phyloP scores from a whole-genome alignment of 2,797 vertebrate species.

The Premnoplex brunnescens region DNA sequence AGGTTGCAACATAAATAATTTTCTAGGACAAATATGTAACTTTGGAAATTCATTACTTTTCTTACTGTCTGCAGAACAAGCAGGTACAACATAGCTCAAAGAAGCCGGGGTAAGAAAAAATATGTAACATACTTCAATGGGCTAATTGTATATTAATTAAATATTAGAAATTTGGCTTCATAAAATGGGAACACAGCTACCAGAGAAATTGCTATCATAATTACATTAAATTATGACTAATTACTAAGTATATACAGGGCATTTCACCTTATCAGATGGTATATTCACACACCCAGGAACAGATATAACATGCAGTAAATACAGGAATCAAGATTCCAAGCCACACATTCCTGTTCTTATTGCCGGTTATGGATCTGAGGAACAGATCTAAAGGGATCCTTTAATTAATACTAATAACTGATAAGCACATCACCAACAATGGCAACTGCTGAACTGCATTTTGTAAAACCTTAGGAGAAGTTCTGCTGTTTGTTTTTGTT shows the following conservation, averaged over 20 bases:
- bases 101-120: not conserved
- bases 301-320: not conserved
- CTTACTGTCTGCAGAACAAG: not conserved
- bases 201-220: not conserved
- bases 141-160: not conserved
- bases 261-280: slow-evolving; percentile 13
- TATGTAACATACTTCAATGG: not conserved
- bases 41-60: not conserved
- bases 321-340: not conserved
- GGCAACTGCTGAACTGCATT: not conserved
- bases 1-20: not conserved
- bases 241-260: not conserved
- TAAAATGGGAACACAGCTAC: not conserved
- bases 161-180: slow-evolving; percentile 19
- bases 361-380: not conserved
- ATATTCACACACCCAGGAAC: not conserved
- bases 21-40: not conserved
- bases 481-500: not conserved
- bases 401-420: not conserved
- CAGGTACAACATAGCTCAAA: not conserved
- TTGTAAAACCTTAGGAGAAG: not conserved
- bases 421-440: not conserved
- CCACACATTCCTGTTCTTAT: not conserved
- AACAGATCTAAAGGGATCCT: not conserved
- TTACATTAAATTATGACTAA: slow-evolving; percentile 44